Evolutionary conservation across 2,113 vertebrate species (phyloP).

Genomic region (Calonectris borealis): DNA sequence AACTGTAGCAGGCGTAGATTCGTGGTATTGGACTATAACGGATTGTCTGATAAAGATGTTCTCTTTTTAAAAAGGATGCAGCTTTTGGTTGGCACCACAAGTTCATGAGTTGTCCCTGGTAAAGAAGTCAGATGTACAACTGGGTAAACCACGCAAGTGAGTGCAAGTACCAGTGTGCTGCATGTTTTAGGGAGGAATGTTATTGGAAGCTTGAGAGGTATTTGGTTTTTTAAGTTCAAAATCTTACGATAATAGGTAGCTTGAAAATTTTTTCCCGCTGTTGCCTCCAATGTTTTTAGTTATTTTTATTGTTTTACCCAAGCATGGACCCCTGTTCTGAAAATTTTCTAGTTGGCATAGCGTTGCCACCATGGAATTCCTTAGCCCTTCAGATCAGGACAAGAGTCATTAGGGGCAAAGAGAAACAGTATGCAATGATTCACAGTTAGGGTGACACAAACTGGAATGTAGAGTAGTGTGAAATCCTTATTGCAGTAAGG

Average conservation of each 20-base stretch:
- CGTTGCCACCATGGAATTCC: background rate
- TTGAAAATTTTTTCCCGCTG: background rate
- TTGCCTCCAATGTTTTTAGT: background rate
- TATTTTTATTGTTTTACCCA: background rate
- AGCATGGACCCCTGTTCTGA: background rate
- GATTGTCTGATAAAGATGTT: background rate
- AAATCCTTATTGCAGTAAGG: background rate
- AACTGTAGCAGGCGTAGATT: background rate
- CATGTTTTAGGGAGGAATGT: background rate
- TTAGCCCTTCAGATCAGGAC: background rate
- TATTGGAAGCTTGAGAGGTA: background rate
- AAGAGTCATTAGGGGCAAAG: background rate
- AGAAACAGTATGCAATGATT: rapidly evolving
- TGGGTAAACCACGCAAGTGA: background rate
- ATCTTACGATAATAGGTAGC: background rate
- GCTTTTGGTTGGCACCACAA: background rate
- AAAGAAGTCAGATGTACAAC: background rate
- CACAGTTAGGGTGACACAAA: background rate
- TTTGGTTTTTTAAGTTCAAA: background rate
- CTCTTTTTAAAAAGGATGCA: background rate
- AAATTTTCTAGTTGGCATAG: background rate
- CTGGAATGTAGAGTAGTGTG: background rate
- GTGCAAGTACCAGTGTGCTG: background rate
- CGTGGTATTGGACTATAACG: background rate
- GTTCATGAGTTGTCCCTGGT: background rate